Evolutionary conservation across 2,797 vertebrate species (phyloP), one percentile per base, ranked within the genome.

Genomic region (Parauchenoglanis ngamensis): DNA sequence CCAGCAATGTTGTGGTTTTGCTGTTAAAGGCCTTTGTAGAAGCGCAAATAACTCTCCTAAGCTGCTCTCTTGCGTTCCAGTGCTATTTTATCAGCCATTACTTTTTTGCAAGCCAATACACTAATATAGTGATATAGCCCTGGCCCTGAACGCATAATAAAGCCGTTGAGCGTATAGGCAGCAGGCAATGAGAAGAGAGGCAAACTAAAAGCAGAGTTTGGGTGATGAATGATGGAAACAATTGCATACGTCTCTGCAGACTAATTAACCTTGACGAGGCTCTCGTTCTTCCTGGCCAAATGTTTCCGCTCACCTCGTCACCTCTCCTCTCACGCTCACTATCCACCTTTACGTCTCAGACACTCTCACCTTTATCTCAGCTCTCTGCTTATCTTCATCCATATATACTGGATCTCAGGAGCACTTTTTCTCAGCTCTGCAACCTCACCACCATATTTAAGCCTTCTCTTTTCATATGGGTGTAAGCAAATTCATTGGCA

Each of bases 201-300:
- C 31, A 25, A 35, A 87, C 83, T 76, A 89, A 49, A 80, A 44
- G 57, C 73, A 72, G 83, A 73, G 68, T 88, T 89, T 67, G 72
- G 92, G 91, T 95, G 95, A 95, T 95, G 92, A 94, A 96, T 95
- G 95, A 95, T 90, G 90, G 90, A 90, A 92, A 94, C 92, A 94
- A 89, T 88, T 88, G 88, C 80, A 68, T 94, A 94, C 92, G 93
- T 94, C 95, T 94, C 95, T 92, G 93, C 94, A 94, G 94, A 93
- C 95, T 95, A 96, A 96, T 96, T 96, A 96, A 96, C 96, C 96
- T 96, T 96, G 95, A 95, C 93, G 93, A 95, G 94, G 91, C 93
- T 95, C 92, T 86, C 89, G 88, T 93, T 93, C 93, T 94, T 94
- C 93, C 93, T 91, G 93, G 93, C 92, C 92, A 94, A 94, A 95